phyloP scores from a whole-genome alignment of 2,888 invertebrate species.

The Pandemis heparana region DNA sequence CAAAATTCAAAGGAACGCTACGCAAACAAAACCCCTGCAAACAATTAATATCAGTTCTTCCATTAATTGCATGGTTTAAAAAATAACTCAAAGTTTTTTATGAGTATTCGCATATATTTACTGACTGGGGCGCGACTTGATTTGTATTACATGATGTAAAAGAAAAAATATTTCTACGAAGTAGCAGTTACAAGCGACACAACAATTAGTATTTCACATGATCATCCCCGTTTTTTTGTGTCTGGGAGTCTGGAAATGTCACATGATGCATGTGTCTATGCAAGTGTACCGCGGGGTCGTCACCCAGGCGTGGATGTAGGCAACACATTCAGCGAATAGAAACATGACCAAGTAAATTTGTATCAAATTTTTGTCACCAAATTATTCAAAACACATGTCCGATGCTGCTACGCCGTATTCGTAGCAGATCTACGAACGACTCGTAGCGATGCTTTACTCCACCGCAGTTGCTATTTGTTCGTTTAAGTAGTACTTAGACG shows the following conservation, averaged over 20 bases:
- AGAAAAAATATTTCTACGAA: too few relatives aligned
- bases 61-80: neutral
- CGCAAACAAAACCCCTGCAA: conserved; percentile 27
- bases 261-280: neutral
- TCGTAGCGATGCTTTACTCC: conserved; percentile 11
- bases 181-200: too few relatives aligned
- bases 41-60: conserved; percentile 13
- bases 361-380: neutral
- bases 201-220: neutral
- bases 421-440: conserved; percentile 26
- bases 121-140: neutral
- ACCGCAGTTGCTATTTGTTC: too few relatives aligned
- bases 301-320: neutral
- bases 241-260: neutral
- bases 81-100: neutral
- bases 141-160: neutral
- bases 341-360: neutral
- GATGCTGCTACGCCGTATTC: conserved; percentile 29
- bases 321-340: neutral
- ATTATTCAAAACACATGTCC: neutral
- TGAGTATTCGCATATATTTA: neutral
- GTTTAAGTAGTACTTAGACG: too few relatives aligned
- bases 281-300: neutral
- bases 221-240: neutral
- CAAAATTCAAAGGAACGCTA: conserved; percentile 51